Conservation (phyloP, 2,888 invertebrate species). For the Ophion ellenae region DNA sequence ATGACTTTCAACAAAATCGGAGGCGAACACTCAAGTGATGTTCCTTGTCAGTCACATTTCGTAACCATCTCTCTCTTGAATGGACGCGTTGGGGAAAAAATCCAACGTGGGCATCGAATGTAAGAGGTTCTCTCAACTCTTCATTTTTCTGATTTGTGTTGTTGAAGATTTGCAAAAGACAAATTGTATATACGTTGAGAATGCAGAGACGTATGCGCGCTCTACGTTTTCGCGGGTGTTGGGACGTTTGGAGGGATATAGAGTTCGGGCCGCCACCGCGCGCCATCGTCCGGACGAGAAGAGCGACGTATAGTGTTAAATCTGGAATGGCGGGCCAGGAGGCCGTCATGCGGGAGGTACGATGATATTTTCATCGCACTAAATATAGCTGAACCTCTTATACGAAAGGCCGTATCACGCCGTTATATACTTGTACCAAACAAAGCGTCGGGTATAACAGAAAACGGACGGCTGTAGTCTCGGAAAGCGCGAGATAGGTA, state of each 20-base stretch:
- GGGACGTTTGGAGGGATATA: slow-evolving; percentile 13
- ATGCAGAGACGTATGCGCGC: not conserved
- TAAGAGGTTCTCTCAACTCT: too few species aligned
- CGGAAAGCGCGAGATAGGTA: slow-evolving; percentile 32
- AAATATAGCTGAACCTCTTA: slow-evolving; percentile 82
- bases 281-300: not conserved
- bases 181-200: too few species aligned
- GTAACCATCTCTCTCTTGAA: too few species aligned
- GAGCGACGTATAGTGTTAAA: slow-evolving; percentile 72
- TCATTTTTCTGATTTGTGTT: too few species aligned
- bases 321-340: slow-evolving; percentile 82
- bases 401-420: slow-evolving; percentile 79
- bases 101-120: too few species aligned
- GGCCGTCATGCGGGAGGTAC: slow-evolving; percentile 83
- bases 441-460: slow-evolving; percentile 16
- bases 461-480: slow-evolving; percentile 39
- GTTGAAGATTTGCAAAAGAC: too few species aligned
- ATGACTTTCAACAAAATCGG: too few species aligned
- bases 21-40: too few species aligned
- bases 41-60: too few species aligned
- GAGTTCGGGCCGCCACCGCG: not conserved
- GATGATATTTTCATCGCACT: slow-evolving; percentile 83
- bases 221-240: slow-evolving; percentile 5
- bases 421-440: slow-evolving; percentile 45
- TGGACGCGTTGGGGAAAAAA: too few species aligned